A percentile compares a stretch with the other conserved stretches of the same genome.
phyloP scores from a whole-genome alignment of 2,113 vertebrate genomes.

The Zosterops lateralis region DNA sequence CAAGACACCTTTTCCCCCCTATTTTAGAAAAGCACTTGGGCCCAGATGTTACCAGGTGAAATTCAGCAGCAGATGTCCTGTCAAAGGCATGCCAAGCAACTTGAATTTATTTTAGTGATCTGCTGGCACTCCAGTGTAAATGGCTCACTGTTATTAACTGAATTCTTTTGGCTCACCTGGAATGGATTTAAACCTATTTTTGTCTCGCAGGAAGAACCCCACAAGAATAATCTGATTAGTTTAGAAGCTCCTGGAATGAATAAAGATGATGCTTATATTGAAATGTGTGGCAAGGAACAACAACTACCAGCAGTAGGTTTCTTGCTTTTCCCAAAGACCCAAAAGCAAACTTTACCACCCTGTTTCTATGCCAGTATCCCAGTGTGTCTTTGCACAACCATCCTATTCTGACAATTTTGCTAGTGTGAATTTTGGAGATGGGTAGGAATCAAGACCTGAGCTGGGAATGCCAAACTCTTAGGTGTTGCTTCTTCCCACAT shows the following conservation, averaged over 20 bases:
- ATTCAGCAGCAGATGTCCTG: constrained; percentile 17
- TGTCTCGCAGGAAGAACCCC: neutral
- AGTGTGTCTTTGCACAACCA: neutral
- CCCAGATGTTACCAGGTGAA: constrained; percentile 18
- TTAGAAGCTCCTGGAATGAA: neutral
- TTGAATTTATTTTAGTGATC: constrained; percentile 7
- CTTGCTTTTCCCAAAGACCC: neutral
- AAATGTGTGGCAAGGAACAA: neutral
- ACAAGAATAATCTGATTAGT: neutral
- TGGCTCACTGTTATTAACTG: neutral
- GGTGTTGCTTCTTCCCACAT: neutral
- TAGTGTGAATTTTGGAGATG: neutral
- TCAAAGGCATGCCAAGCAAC: neutral
- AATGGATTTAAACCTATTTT: constrained; percentile 14
- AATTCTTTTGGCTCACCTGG: neutral
- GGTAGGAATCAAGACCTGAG: neutral
- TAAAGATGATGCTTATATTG: neutral
- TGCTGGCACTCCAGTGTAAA: neutral
- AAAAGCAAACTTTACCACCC: neutral
- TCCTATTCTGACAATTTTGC: neutral
- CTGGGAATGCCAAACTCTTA: neutral
- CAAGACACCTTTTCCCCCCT: neutral
- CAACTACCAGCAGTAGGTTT: neutral
- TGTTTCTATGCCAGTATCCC: neutral
- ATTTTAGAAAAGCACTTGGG: neutral